These are phyloP conservation scores for Tragelaphus strepsiceros DNA, from an alignment of 2,113 vertebrate species.

Conservation along the genomic window DNA sequence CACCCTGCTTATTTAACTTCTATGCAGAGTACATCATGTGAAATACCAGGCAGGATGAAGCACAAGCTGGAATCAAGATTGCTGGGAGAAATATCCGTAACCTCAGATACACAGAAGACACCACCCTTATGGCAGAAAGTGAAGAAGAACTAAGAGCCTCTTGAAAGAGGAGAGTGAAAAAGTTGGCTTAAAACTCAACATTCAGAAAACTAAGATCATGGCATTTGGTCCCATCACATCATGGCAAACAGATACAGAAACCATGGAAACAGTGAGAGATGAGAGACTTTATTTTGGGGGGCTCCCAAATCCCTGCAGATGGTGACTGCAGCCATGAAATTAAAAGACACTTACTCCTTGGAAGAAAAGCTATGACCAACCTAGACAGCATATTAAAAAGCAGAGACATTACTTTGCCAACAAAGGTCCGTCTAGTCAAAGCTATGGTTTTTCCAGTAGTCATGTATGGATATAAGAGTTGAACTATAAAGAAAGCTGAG, in stretches of 20 bases:
- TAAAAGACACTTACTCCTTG: not conserved
- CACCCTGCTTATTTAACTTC: not conserved
- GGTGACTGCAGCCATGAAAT: not conserved
- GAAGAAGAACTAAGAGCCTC: not conserved
- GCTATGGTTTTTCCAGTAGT: not conserved
- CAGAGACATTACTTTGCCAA: not conserved
- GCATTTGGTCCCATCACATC: not conserved
- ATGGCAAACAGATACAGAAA: not conserved
- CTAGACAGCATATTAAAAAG: not conserved
- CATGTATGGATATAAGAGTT: not conserved
- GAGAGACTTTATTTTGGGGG: not conserved
- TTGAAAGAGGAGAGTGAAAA: not conserved
- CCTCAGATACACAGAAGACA: not conserved
- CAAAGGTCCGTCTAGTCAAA: not conserved
- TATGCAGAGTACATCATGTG: not conserved
- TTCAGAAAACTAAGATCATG: not conserved
- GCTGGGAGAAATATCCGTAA: not conserved
- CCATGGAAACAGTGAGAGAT: not conserved
- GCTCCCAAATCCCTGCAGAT: not conserved
- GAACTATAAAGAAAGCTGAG: not conserved
- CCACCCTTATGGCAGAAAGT: not conserved
- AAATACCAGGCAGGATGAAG: not conserved
- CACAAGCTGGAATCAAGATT: not conserved
- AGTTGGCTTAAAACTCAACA: not conserved
- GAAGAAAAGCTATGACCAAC: not conserved